These are phyloP conservation scores for Triplophysa siluroides DNA, from an alignment of 2,113 vertebrate species.

Conservation along the genomic window DNA sequence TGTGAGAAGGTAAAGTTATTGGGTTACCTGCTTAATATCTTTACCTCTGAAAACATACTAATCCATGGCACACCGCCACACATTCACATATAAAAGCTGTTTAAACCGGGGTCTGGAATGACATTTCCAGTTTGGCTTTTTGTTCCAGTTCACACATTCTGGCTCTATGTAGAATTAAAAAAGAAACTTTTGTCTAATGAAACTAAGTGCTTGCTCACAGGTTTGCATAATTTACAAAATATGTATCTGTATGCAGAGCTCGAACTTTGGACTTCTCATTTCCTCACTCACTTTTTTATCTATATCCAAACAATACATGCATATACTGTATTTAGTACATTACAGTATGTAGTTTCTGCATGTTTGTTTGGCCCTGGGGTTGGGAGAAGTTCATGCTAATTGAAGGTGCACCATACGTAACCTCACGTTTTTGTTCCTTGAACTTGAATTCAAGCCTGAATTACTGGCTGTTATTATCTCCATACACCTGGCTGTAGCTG, in stretches of 20 bases:
- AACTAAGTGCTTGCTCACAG: no score
- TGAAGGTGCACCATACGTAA: conserved; percentile 53
- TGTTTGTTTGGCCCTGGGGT: no score
- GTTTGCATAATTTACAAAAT: neutral
- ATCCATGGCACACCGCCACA: neutral
- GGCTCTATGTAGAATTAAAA: no score
- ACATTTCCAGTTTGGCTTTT: no score
- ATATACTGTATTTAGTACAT: no score
- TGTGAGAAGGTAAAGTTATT: conserved; percentile 9
- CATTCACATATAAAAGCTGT: neutral
- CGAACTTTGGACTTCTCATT: neutral
- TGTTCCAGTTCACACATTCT: no score
- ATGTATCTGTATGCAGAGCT: neutral
- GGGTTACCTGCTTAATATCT: conserved; percentile 1
- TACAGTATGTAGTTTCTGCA: no score
- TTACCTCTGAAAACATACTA: conserved; percentile 1
- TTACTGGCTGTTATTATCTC: conserved; percentile 72
- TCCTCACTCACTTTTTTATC: no score
- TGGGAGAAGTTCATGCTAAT: conserved; percentile 36
- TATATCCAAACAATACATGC: no score
- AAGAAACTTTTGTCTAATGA: no score
- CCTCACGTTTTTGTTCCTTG: conserved; percentile 43
- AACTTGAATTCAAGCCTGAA: no score
- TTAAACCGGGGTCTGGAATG: no score
- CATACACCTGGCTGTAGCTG: conserved; percentile 67